These are phyloP conservation scores for Ammodytes marinus DNA, from an alignment of 2,113 vertebrate species.

Conservation along the genomic window DNA sequence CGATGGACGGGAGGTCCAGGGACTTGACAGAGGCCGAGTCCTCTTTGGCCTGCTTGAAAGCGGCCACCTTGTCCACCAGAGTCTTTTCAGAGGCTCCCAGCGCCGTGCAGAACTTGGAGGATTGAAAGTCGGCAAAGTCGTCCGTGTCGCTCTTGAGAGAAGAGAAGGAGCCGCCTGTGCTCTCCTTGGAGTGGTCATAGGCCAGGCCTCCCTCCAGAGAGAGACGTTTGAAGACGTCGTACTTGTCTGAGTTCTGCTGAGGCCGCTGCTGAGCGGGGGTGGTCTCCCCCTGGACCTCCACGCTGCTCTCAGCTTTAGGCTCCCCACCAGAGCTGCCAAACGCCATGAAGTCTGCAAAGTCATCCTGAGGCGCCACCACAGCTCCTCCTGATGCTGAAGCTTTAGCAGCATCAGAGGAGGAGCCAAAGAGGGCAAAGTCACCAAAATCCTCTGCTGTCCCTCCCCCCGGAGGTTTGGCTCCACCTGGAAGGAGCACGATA, in stretches of 20 bases:
- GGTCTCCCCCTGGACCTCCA: slow-evolving; percentile 76
- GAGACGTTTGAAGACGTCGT: slow-evolving; percentile 94
- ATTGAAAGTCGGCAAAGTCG: slow-evolving; percentile 96
- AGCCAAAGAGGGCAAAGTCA: slow-evolving; percentile 94
- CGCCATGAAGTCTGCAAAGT: slow-evolving; percentile 99
- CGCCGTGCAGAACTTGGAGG: slow-evolving; percentile 91
- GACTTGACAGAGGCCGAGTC: slow-evolving; percentile 97
- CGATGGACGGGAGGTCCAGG: slow-evolving; percentile 96
- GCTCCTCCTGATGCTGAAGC: slow-evolving; percentile 61
- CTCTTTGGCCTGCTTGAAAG: slow-evolving; percentile 96
- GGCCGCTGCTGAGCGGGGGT: slow-evolving; percentile 58
- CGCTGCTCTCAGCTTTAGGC: slow-evolving; percentile 71
- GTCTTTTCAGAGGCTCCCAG: slow-evolving; percentile 89
- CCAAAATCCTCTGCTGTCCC: slow-evolving; percentile 90
- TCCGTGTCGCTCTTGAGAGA: slow-evolving; percentile 88
- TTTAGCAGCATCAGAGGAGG: slow-evolving; percentile 81
- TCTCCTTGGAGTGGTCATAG: slow-evolving; percentile 91
- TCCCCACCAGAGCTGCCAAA: slow-evolving; percentile 88
- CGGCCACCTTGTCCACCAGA: slow-evolving; percentile 92
- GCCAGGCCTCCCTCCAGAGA: slow-evolving; percentile 88
- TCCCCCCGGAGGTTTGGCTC: slow-evolving; percentile 80
- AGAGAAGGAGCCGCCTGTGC: slow-evolving; percentile 77
- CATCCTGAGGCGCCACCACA: slow-evolving; percentile 85
- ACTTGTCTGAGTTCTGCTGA: slow-evolving; percentile 86
- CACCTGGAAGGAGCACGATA: slow-evolving; percentile 74